These are phyloP conservation scores for Rotaria sp. DNA, from an alignment of 2,888 invertebrate genomes.

Conservation along the genomic window DNA sequence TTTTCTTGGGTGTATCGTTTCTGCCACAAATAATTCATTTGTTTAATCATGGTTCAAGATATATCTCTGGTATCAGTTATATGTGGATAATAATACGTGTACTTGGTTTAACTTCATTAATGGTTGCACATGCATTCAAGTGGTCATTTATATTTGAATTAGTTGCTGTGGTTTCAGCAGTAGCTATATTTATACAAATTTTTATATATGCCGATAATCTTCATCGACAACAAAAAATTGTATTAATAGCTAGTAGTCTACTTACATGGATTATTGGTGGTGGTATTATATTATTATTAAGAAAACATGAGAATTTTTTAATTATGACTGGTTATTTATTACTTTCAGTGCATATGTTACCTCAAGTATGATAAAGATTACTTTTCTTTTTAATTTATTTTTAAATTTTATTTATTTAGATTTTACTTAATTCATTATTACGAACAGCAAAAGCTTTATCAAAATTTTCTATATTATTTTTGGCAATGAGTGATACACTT, in stretches of 20 bases:
- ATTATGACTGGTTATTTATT: background rate
- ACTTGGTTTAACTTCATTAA: background rate
- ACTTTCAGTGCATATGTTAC: background rate
- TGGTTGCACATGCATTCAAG: background rate
- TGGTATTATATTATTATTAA: background rate
- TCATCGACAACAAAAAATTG: background rate
- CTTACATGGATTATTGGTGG: background rate
- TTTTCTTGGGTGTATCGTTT: background rate
- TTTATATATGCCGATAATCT: background rate
- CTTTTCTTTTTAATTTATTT: too few relatives aligned
- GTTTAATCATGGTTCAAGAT: background rate
- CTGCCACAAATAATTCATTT: background rate
- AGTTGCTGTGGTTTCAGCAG: background rate
- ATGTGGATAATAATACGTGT: background rate
- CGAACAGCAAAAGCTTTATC: background rate
- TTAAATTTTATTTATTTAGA: background rate
- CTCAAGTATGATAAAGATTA: background rate
- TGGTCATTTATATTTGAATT: background rate
- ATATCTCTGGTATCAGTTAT: background rate
- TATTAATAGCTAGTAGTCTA: background rate
- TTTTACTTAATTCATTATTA: background rate
- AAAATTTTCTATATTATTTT: background rate
- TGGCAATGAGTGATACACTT: background rate
- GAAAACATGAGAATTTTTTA: background rate
- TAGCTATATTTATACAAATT: background rate